Evolutionary conservation across 2,797 vertebrate genomes (phyloP).

Genomic region (Glyptemys insculpta): DNA sequence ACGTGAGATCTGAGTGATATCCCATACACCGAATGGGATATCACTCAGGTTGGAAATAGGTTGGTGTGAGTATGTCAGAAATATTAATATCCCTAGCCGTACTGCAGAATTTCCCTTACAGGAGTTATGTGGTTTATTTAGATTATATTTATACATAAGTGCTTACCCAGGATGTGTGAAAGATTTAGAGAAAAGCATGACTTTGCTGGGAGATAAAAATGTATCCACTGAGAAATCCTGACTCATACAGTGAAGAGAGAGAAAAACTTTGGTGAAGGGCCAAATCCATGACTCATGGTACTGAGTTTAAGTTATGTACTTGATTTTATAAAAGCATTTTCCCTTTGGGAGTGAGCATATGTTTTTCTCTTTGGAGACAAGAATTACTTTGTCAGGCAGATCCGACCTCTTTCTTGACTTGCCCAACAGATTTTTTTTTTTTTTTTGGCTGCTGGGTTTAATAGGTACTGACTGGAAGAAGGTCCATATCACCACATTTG

Average conservation of each 20-base stretch:
- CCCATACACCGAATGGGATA: neutral
- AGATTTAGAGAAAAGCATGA: neutral
- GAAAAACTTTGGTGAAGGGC: slow-evolving; percentile 22
- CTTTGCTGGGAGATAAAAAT: neutral
- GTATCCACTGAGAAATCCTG: neutral
- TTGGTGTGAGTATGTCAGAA: neutral
- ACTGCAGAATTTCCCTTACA: neutral
- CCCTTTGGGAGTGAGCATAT: slow-evolving; percentile 7
- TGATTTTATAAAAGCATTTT: neutral
- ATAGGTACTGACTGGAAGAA: neutral
- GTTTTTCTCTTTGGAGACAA: neutral
- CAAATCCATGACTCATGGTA: neutral
- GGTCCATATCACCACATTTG: neutral
- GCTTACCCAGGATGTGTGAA: neutral
- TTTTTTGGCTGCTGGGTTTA: neutral
- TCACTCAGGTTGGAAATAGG: neutral
- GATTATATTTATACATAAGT: neutral
- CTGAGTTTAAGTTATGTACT: neutral
- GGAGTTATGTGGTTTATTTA: neutral
- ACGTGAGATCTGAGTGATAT: neutral
- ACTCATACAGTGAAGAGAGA: neutral
- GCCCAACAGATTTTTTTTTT: neutral
- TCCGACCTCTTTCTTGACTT: neutral
- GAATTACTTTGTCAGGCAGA: neutral
- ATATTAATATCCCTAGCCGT: neutral